Conservation (phyloP, 2,888 invertebrate species). For the Drosophila bunnanda region DNA sequence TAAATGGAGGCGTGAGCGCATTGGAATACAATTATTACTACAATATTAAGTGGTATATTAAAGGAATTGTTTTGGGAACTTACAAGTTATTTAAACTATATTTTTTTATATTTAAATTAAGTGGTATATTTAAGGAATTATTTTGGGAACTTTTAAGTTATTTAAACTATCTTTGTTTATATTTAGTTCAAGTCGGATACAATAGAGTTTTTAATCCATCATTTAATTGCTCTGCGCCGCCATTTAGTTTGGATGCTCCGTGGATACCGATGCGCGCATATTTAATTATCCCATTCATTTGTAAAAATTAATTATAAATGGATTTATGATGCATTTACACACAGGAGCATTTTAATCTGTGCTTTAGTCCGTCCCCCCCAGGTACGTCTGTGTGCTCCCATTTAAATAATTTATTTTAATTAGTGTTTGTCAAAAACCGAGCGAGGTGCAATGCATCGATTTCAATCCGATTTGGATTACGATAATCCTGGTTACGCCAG, state of each 20-base stretch:
- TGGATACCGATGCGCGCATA: slow-evolving; percentile 40
- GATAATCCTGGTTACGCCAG: slow-evolving; percentile 14
- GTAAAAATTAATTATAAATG: slow-evolving; percentile 56
- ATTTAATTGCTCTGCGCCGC: slow-evolving; percentile 28
- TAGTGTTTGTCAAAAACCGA: slow-evolving; percentile 48
- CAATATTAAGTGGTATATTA: slow-evolving; percentile 37
- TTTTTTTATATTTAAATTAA: no score
- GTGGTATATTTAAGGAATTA: slow-evolving; percentile 23
- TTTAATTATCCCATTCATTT: slow-evolving; percentile 51
- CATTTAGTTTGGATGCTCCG: slow-evolving; percentile 13
- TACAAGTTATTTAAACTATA: background rate
- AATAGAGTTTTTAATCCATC: slow-evolving; percentile 20
- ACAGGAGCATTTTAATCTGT: slow-evolving; percentile 42
- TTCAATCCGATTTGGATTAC: slow-evolving; percentile 39
- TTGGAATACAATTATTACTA: slow-evolving; percentile 25
- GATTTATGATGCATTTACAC: slow-evolving; percentile 43
- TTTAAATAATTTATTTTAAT: slow-evolving; percentile 54
- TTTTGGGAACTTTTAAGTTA: background rate
- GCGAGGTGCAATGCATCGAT: slow-evolving; percentile 27
- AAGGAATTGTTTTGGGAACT: background rate
- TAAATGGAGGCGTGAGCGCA: slow-evolving; percentile 14
- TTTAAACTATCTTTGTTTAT: background rate
- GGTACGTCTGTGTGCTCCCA: slow-evolving; percentile 1
- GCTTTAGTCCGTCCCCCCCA: slow-evolving; percentile 1
- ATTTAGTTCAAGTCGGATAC: background rate